Base-by-base conservation (phyloP, 1,140 invertebrate genomes). In the Forficula auricularia region DNA sequence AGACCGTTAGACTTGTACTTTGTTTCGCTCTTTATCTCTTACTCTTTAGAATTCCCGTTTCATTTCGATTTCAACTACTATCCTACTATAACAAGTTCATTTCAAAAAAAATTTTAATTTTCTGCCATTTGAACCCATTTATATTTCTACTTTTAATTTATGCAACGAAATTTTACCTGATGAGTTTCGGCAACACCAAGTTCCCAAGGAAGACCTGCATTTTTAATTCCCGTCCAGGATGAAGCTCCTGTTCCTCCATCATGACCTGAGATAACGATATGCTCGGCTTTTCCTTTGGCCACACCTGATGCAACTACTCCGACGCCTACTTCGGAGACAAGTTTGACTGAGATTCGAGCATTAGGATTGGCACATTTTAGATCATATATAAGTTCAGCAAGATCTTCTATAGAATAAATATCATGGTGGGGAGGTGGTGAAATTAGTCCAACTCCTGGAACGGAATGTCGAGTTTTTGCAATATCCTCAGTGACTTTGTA, bases 381-480 rank as follows among this genome's bases (percentile, higher is more conserved):
- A 64, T 99, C 95, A 57, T 97, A 98, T 56, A 99, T 98, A 30
- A 99, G 68, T 67, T 98, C 89, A 1, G 94, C 89, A 50, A 99
- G 67, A 70, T 99, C 95, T 66, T 99, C 95, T 56, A 99, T 98
- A 27, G 90, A 96, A 64, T 99, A 99, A 61, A 98, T 98, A 58
- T 98, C 94, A 62, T 98, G 95, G 68, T 98, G 95, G 4, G 95
- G 95, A 4, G 95, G 94, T 22, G 95, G 95, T 1, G 91, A 97
- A 56, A 98, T 98, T 1, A 98, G 65, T 39, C 95, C 95, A n/a
- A 98, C 95, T 6, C 91, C 91, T 4, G 92, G 71, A 2, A 98
- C 90, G 0, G 91, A 97, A 61, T 96, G 89, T 38, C 95, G 72
- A 1, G 90, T 95, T 44, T 77, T 74, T 4, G 94, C 95, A 57